Percentiles rank a stretch among this genome's conserved stretches.
These are phyloP conservation scores for Penaeus vannamei DNA, from an alignment of 1,140 invertebrate genomes.

Conservation along the genomic window DNA sequence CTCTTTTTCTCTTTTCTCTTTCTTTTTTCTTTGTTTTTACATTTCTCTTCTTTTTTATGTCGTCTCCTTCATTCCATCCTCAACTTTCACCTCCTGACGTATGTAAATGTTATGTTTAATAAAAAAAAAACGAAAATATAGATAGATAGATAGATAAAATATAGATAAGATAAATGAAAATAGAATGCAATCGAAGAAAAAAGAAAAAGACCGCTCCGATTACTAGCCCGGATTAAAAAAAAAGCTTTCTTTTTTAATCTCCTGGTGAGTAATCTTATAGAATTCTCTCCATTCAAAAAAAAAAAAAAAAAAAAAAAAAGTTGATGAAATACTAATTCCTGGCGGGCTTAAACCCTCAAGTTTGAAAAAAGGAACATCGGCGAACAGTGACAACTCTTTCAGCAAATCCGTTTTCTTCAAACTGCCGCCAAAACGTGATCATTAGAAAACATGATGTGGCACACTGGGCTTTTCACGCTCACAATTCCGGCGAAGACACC, in stretches of 20 bases:
- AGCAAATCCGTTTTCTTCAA: conserved; percentile 52
- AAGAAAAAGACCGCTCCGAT: too few species aligned
- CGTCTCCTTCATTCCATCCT: not conserved
- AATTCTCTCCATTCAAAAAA: too few species aligned
- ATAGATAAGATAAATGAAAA: conserved; percentile 37
- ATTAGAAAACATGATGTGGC: conserved; percentile 63
- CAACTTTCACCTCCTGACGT: not conserved
- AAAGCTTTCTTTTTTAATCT: too few species aligned
- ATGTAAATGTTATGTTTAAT: not conserved
- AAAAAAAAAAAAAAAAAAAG: not conserved
- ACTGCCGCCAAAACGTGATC: conserved; percentile 51
- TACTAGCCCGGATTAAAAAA: too few species aligned
- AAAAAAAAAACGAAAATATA: not conserved
- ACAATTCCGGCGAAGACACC: conserved; percentile 18
- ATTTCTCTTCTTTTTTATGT: too few species aligned
- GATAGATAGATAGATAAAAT: conserved; percentile 25
- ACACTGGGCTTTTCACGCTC: conserved; percentile 38
- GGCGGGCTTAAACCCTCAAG: not conserved
- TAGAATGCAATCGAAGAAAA: too few species aligned
- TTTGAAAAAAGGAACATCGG: conserved; percentile 19
- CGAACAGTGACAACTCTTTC: conserved; percentile 56
- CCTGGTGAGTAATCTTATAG: too few species aligned
- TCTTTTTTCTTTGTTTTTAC: not conserved
- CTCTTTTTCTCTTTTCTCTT: not conserved
- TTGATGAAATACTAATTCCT: not conserved